Percentiles rank a stretch among this genome's conserved stretches.
Conservation (phyloP, 2,797 vertebrate species). For the Amphiprion clarkii region DNA sequence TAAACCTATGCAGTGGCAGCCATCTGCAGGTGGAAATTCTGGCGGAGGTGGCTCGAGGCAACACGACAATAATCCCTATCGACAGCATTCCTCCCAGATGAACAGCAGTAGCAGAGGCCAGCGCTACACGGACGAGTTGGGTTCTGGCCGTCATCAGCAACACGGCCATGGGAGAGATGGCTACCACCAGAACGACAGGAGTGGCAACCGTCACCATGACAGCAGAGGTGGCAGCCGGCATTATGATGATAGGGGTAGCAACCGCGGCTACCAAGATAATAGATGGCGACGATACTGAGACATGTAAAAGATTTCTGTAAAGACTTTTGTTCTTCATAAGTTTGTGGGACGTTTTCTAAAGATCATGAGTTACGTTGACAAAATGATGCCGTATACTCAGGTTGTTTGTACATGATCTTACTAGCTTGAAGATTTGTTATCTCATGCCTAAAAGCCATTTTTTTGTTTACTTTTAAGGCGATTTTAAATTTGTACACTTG, state of each 20-base stretch:
- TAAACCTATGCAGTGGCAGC: slow-evolving; percentile 63
- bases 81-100: slow-evolving; percentile 79
- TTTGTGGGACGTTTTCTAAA: slow-evolving; percentile 35
- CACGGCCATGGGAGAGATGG: slow-evolving; percentile 50
- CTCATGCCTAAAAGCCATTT: slow-evolving; percentile 55
- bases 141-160: slow-evolving; percentile 80
- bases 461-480: slow-evolving; percentile 70
- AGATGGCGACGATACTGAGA: slow-evolving; percentile 86
- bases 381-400: slow-evolving; percentile 66
- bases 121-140: slow-evolving; percentile 74
- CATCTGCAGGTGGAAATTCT: slow-evolving; percentile 22
- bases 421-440: slow-evolving; percentile 50
- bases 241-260: slow-evolving; percentile 81
- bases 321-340: slow-evolving; percentile 50
- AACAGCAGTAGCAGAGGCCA: slow-evolving; percentile 82
- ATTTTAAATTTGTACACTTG: slow-evolving; percentile 75
- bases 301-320: slow-evolving; percentile 29
- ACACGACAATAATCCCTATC: slow-evolving; percentile 58
- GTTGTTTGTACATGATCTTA: slow-evolving; percentile 71
- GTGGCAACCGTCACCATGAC: slow-evolving; percentile 78
- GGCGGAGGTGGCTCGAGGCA: slow-evolving; percentile 64
- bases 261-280: slow-evolving; percentile 84
- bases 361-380: slow-evolving; percentile 39
- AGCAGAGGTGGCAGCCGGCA: slow-evolving; percentile 82
- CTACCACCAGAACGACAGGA: slow-evolving; percentile 70